These are phyloP conservation scores for Coluber constrictor DNA, from an alignment of 2,797 vertebrate genomes.

Conservation along the genomic window DNA sequence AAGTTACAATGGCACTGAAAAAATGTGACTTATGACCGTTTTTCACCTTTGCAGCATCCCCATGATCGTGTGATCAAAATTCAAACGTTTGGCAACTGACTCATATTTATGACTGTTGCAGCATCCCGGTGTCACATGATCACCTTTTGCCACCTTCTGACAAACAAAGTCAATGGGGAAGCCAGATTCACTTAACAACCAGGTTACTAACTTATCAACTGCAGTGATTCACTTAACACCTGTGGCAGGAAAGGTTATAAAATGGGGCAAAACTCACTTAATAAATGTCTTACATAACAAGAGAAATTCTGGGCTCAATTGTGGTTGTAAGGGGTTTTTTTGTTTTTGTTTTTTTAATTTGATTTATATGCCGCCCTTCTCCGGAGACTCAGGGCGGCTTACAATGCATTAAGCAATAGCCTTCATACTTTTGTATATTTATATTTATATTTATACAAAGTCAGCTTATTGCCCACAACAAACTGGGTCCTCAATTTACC, in stretches of 20 bases:
- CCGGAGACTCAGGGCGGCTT: no score
- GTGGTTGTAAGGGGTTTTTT: neutral
- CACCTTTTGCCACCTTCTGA: neutral
- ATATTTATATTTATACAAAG: no score
- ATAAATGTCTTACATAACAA: neutral
- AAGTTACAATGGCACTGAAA: neutral
- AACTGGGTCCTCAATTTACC: no score
- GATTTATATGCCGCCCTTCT: no score
- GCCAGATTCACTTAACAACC: neutral
- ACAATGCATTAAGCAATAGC: no score
- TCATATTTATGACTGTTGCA: neutral
- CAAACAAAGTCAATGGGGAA: neutral
- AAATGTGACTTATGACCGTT: neutral
- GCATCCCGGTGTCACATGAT: neutral
- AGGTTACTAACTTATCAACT: neutral
- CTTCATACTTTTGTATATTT: no score
- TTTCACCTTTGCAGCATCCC: neutral
- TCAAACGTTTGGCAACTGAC: neutral
- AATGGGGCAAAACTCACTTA: neutral
- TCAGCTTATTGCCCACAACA: no score
- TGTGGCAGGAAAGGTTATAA: neutral
- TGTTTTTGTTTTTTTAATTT: no score
- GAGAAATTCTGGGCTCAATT: neutral
- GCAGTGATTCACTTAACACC: neutral
- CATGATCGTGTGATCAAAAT: neutral